Percentiles rank a stretch among this genome's conserved stretches.
phyloP scores from a whole-genome alignment of 2,797 vertebrate species.

The Sebastes flavidus region DNA sequence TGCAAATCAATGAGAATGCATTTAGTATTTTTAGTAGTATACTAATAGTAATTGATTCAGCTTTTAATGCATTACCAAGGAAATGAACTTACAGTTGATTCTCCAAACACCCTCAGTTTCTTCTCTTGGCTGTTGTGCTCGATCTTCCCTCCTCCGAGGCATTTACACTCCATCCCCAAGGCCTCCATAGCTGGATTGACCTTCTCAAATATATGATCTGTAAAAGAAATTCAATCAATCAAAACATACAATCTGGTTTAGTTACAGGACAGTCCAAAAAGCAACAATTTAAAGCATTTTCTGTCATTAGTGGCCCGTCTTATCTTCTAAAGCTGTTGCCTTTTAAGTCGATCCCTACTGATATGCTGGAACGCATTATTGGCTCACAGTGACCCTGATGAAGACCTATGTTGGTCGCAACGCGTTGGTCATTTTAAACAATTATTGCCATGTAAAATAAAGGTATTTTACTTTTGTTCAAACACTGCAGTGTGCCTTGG shows the following conservation, averaged over 20 bases:
- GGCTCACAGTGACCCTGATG: too few species aligned
- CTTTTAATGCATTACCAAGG: background rate
- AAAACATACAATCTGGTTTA: background rate
- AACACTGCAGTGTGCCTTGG: too few species aligned
- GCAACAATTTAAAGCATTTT: background rate
- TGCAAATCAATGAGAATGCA: slow-evolving; percentile 62
- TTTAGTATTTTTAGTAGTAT: too few species aligned
- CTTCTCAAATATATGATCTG: slow-evolving; percentile 94
- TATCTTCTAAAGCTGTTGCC: background rate
- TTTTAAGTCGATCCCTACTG: too few species aligned
- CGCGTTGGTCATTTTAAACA: too few species aligned
- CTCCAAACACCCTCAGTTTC: slow-evolving; percentile 89
- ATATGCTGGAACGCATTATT: too few species aligned
- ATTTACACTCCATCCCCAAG: slow-evolving; percentile 87
- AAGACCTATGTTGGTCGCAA: too few species aligned
- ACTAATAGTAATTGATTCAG: background rate
- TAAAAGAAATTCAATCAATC: background rate
- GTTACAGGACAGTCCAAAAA: background rate
- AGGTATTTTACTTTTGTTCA: too few species aligned
- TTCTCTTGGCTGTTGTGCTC: slow-evolving; percentile 88
- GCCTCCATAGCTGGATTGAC: slow-evolving; percentile 86
- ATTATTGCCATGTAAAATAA: too few species aligned
- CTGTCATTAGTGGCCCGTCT: background rate
- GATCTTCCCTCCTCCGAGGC: slow-evolving; percentile 92
- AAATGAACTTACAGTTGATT: slow-evolving; percentile 87